A percentile compares a stretch with the other conserved stretches of the same genome.
phyloP scores from a whole-genome alignment of 2,888 invertebrate species.

The Lepidonotus clava region DNA sequence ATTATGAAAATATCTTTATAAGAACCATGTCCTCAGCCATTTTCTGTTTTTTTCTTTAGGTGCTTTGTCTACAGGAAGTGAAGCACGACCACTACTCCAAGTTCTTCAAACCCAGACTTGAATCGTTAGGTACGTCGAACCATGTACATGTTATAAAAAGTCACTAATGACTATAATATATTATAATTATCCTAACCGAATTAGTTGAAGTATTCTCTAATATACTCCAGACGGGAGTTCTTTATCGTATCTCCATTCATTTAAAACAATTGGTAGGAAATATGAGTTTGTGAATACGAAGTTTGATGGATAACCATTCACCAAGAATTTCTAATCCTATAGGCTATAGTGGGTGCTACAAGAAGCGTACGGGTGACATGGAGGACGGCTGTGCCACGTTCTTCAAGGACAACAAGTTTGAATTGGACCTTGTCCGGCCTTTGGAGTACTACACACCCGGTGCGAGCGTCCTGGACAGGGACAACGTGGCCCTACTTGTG shows the following conservation, averaged over 20 bases:
- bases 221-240: background rate
- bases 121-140: slow-evolving; percentile 77
- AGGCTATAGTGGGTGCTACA: slow-evolving; percentile 89
- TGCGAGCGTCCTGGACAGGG: slow-evolving; percentile 87
- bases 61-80: slow-evolving; percentile 94
- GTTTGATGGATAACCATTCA: no score
- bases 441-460: slow-evolving; percentile 86
- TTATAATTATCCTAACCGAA: no score
- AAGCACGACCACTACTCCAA: slow-evolving; percentile 87
- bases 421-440: slow-evolving; percentile 84
- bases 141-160: no score
- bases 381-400: slow-evolving; percentile 95
- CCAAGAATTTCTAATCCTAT: slow-evolving; percentile 72
- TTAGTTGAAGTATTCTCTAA: no score
- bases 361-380: slow-evolving; percentile 88
- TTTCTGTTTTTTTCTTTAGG: slow-evolving; percentile 83
- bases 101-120: slow-evolving; percentile 83
- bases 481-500: slow-evolving; percentile 92
- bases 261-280: background rate
- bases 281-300: no score
- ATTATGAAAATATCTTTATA: no score
- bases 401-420: slow-evolving; percentile 86
- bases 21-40: no score
- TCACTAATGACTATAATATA: background rate
- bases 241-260: background rate